A percentile compares a stretch with the other conserved stretches of the same genome.
Conservation (phyloP, 2,888 invertebrate genomes). For the Altica lythri region DNA sequence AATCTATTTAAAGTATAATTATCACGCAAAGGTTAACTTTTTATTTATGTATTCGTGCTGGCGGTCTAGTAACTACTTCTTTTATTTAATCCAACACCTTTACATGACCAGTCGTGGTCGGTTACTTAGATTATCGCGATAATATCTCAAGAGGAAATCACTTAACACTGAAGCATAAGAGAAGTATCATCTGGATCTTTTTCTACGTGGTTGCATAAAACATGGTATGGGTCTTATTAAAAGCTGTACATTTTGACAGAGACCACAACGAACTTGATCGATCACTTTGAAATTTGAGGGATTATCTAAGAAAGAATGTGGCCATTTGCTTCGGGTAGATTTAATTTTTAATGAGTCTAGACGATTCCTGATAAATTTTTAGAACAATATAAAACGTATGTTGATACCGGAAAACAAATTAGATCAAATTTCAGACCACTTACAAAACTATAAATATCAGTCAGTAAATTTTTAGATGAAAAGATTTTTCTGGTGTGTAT, state of each 20-base stretch:
- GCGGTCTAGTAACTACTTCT: constrained; percentile 8
- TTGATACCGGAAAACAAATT: too few species aligned
- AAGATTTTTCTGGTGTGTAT: too few species aligned
- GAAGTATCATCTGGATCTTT: constrained; percentile 18
- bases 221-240: constrained; percentile 25
- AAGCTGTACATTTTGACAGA: constrained; percentile 20
- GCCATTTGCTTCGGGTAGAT: constrained; percentile 8
- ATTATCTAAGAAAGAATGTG: constrained; percentile 20
- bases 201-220: constrained; percentile 24
- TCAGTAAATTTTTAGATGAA: too few species aligned
- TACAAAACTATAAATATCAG: too few species aligned
- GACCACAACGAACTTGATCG: constrained; percentile 28
- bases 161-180: constrained; percentile 16
- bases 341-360: constrained; percentile 12
- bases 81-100: constrained; percentile 14
- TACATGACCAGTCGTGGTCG: constrained; percentile 23
- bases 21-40: too few species aligned
- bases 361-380: too few species aligned
- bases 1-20: too few species aligned
- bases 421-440: too few species aligned
- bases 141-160: constrained; percentile 30
- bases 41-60: too few species aligned
- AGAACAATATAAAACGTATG: too few species aligned
- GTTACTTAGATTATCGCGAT: constrained; percentile 26
- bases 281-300: constrained; percentile 26